Evolutionary conservation across 1,140 invertebrate species (phyloP), one percentile per base, ranked within the genome.

Genomic region (Calosoma granatense): DNA sequence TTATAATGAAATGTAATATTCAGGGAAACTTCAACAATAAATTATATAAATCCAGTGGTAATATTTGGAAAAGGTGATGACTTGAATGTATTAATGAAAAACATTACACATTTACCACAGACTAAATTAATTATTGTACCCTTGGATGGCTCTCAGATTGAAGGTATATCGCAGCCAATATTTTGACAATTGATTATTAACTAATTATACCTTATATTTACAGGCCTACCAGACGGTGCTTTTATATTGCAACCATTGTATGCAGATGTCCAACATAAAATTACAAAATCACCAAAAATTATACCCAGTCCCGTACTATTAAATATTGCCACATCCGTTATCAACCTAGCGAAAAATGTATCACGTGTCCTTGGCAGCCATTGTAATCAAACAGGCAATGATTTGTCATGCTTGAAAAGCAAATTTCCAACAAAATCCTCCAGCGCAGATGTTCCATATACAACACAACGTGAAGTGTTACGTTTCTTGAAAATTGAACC

Each of bases 381-480:
- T 23, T 70, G 68, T 55, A 67, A 64, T 47, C 60, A 65, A 30
- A 68, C 67, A 2, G 59, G 63, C 20, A 68, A 68, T 61, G n/a
- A n/a, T n/a, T 11, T 66, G 1, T 61, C 60, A 36, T 69, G 67
- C 53, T 30, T 69, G 1, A 61, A 59, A 51, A 64, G 51, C 55
- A 62, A 61, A 19, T 57, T 61, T 22, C 52, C 57, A 22, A 43
- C 57, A n/a, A n/a, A 43, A 20, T 15, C 15, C 56, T 19, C n/a
- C 51, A 17, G 30, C 54, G 11, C 41, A 58, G 54, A 47, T 54
- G 39, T 56, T 21, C n/a, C 21, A 1, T 60, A 52, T 6, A 53
- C 36, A 26, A 51, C 59, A 1, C 36, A 22, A 6, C 26, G n/a
- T 1, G 57, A 62, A 22, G 62, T 64, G 14, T 21, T 65, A 17